A percentile compares a stretch with the other conserved stretches of the same genome.
Conservation (phyloP, 2,797 vertebrate genomes). For the Enteromius afrohamiltoni region DNA sequence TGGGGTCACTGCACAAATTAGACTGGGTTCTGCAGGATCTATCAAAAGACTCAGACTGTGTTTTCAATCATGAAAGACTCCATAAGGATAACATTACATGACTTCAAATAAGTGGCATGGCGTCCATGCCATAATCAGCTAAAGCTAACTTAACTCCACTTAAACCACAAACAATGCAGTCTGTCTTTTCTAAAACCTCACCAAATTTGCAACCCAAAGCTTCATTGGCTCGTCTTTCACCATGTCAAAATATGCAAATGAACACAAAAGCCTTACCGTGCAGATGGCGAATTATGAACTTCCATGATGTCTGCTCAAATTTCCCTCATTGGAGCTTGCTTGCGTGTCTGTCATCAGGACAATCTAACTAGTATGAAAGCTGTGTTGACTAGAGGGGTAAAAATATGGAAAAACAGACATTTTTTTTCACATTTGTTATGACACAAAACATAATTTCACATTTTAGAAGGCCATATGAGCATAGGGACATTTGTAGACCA, state of each 20-base stretch:
- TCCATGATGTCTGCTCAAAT: conserved; percentile 38
- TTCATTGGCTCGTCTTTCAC: conserved; percentile 42
- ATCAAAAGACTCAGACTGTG: background rate
- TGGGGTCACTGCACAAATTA: conserved; percentile 9
- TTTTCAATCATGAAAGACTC: conserved; percentile 20
- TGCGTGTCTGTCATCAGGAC: conserved; percentile 45
- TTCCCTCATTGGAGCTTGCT: conserved; percentile 27
- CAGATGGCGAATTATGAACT: conserved; percentile 39
- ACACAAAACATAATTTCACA: conserved; percentile 40
- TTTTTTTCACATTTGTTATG: conserved; percentile 40
- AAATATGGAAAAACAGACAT: conserved; percentile 42
- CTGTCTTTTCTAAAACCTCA: conserved; percentile 46
- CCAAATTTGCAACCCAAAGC: conserved; percentile 44
- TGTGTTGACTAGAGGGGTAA: conserved; percentile 29
- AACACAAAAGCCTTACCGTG: conserved; percentile 32
- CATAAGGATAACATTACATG: conserved; percentile 38
- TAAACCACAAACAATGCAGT: conserved; percentile 39
- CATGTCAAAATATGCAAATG: conserved; percentile 42
- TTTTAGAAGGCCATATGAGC: conserved; percentile 30
- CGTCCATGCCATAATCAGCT: conserved; percentile 44
- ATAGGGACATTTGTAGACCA: conserved; percentile 6
- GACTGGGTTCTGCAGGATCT: background rate
- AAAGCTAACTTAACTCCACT: conserved; percentile 43
- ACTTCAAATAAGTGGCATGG: conserved; percentile 36
- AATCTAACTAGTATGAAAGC: conserved; percentile 44